Conservation (phyloP, 2,797 vertebrate genomes). For the Acridotheres tristis region DNA sequence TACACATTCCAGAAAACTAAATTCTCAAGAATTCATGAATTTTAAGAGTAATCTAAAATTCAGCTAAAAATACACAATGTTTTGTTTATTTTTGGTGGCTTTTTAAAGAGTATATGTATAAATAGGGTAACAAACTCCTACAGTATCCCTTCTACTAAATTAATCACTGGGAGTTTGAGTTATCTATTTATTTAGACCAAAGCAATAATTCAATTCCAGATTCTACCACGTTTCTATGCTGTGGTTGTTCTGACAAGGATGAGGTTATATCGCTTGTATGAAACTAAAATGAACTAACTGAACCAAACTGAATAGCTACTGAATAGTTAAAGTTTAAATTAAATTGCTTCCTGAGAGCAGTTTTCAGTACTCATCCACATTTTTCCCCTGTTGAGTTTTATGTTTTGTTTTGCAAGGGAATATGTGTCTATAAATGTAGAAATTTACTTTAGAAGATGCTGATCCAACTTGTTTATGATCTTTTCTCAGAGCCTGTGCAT, state of each 20-base stretch:
- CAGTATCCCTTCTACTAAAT: not conserved
- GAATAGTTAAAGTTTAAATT: conserved; percentile 46
- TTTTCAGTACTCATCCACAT: not conserved
- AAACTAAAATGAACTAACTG: conserved; percentile 6
- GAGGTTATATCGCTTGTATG: not conserved
- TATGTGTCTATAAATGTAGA: conserved; percentile 17
- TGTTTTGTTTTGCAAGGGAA: conserved; percentile 17
- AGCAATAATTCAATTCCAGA: not conserved
- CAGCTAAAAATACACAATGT: not conserved
- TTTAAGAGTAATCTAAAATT: not conserved
- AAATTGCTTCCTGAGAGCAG: conserved; percentile 18
- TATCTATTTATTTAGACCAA: not conserved
- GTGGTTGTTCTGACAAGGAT: not conserved
- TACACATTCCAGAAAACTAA: not conserved
- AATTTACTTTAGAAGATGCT: not conserved
- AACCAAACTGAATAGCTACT: conserved; percentile 1
- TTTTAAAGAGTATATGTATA: not conserved
- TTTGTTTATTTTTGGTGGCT: not conserved
- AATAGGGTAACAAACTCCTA: not conserved
- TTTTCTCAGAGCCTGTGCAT: not conserved
- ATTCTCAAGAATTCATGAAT: not conserved
- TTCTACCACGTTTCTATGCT: not conserved
- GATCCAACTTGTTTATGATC: conserved; percentile 1
- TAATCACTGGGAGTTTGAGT: accelerated
- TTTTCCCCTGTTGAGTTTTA: conserved; percentile 37